A percentile compares a stretch with the other conserved stretches of the same genome.
Conservation (phyloP, 1,140 invertebrate species). For the Reticulitermes speratus region DNA sequence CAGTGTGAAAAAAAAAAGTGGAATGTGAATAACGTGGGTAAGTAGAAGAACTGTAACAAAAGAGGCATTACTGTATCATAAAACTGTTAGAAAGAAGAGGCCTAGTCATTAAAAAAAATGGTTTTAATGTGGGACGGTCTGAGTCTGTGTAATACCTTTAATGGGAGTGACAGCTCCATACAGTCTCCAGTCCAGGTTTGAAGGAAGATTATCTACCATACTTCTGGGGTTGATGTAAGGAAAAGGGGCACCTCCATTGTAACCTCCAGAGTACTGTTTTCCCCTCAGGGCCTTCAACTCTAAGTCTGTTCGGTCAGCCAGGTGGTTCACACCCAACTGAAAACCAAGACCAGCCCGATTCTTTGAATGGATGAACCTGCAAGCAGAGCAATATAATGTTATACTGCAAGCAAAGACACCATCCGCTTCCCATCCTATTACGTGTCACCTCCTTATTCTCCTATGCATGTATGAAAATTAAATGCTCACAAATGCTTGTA, state of each 20-base stretch:
- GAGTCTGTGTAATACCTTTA: conserved; percentile 61
- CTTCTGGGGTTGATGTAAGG: conserved; percentile 57
- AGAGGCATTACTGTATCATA: too few relatives aligned
- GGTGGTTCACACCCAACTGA: conserved; percentile 79
- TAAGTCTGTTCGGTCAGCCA: conserved; percentile 76
- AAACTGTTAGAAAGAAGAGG: too few relatives aligned
- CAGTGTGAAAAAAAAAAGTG: too few relatives aligned
- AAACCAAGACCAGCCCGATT: conserved; percentile 78
- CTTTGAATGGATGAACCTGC: conserved; percentile 78
- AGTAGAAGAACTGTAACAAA: too few relatives aligned
- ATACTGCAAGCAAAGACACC: neutral
- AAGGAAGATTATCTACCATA: conserved; percentile 55
- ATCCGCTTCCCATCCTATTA: too few relatives aligned
- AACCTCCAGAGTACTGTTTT: conserved; percentile 59
- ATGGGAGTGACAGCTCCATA: conserved; percentile 92
- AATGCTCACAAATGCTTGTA: too few relatives aligned
- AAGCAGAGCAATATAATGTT: conserved; percentile 35
- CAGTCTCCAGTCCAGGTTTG: conserved; percentile 84
- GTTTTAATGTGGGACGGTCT: too few relatives aligned
- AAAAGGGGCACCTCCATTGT: conserved; percentile 77
- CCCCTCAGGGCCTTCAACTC: conserved; percentile 83
- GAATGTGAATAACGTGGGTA: too few relatives aligned
- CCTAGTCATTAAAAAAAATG: too few relatives aligned
- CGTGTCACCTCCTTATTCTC: too few relatives aligned
- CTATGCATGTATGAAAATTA: too few relatives aligned